phyloP scores from a whole-genome alignment of 2,113 vertebrate species.

The Clarias gariepinus region DNA sequence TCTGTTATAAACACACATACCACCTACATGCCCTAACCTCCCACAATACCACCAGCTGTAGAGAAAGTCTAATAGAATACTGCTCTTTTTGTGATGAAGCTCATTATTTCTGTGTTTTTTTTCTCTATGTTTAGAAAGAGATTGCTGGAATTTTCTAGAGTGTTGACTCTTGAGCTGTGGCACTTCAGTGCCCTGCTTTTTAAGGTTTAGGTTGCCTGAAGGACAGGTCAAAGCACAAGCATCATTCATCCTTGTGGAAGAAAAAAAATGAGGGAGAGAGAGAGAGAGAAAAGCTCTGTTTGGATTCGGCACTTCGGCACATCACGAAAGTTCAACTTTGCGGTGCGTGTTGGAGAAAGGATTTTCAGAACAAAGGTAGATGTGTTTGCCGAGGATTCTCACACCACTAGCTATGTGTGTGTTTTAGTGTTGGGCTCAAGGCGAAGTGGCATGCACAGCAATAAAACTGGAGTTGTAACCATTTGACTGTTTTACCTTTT shows the following conservation, averaged over 20 bases:
- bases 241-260: constrained; percentile 42
- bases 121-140: constrained; percentile 22
- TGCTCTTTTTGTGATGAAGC: constrained; percentile 29
- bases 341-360: constrained; percentile 54
- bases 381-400: constrained; percentile 56
- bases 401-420: constrained; percentile 53
- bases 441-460: constrained; percentile 49
- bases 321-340: constrained; percentile 52
- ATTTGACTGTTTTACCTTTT: constrained; percentile 37
- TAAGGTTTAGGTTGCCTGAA: constrained; percentile 46
- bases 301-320: constrained; percentile 44
- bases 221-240: constrained; percentile 54
- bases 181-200: constrained; percentile 48
- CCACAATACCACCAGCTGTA: neutral
- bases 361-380: constrained; percentile 60
- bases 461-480: constrained; percentile 49
- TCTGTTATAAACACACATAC: constrained; percentile 37
- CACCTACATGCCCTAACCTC: constrained; percentile 32
- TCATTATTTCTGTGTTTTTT: constrained; percentile 12
- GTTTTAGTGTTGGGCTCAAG: constrained; percentile 49
- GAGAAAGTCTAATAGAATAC: neutral
- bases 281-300: constrained; percentile 47
- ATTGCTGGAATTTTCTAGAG: constrained; percentile 45
- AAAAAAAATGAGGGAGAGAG: constrained; percentile 7
- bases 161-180: constrained; percentile 48